Evolutionary conservation across 1,140 invertebrate species (phyloP).

Genomic region (Onthophagus taurus): DNA sequence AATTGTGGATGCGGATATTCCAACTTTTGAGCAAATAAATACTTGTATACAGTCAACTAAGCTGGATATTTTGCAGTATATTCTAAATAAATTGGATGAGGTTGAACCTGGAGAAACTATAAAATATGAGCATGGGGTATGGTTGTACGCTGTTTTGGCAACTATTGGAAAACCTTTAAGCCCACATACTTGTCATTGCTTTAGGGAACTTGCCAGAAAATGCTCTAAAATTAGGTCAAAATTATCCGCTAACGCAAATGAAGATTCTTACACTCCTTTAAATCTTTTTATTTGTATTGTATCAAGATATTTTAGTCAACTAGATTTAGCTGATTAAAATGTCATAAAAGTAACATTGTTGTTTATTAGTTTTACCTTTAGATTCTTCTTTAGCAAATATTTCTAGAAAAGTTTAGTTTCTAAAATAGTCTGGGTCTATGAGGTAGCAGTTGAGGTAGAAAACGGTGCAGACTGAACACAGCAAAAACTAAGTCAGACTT

Average conservation of each 20-base stretch:
- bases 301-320: constrained; percentile 34
- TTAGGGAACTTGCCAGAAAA: constrained; percentile 34
- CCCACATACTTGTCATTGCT: constrained; percentile 29
- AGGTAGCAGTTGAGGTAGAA: too few species aligned
- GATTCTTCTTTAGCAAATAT: too few species aligned
- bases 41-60: constrained; percentile 24
- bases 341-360: too few species aligned
- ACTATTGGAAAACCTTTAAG: constrained; percentile 33
- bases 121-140: constrained; percentile 24
- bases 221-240: constrained; percentile 32
- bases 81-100: constrained; percentile 22
- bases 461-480: too few species aligned
- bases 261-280: constrained; percentile 25
- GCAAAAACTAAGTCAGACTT: too few species aligned
- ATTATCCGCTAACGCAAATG: constrained; percentile 19
- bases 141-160: constrained; percentile 36
- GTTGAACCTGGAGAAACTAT: constrained; percentile 19
- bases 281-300: constrained; percentile 38
- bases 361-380: too few species aligned
- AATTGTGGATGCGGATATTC: constrained; percentile 18
- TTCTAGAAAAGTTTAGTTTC: too few species aligned
- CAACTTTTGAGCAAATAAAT: constrained; percentile 10
- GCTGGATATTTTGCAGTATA: constrained; percentile 28
- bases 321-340: constrained; percentile 33
- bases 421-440: too few species aligned